phyloP scores from a whole-genome alignment of 1,140 invertebrate genomes.

The Cheumatopsyche charites region DNA sequence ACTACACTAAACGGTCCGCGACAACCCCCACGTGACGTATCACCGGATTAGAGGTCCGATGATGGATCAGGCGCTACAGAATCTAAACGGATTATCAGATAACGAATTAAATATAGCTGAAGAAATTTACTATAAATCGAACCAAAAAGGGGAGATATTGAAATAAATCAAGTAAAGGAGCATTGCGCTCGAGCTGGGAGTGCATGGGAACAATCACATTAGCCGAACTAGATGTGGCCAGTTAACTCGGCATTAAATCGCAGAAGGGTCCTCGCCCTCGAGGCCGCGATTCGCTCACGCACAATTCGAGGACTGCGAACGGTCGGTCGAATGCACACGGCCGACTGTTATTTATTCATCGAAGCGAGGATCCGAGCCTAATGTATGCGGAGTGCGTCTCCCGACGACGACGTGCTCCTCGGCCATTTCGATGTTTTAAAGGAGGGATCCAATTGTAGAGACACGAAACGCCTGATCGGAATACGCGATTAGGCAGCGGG shows the following conservation, averaged over 20 bases:
- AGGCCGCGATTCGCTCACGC: too few species aligned
- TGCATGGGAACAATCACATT: constrained; percentile 49
- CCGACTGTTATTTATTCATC: constrained; percentile 36
- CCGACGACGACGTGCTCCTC: background rate
- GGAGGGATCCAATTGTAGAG: constrained; percentile 36
- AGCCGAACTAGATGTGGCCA: constrained; percentile 44
- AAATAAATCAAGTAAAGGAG: constrained; percentile 41
- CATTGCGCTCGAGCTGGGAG: constrained; percentile 25
- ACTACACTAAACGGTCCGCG: constrained; percentile 1
- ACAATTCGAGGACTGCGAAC: background rate
- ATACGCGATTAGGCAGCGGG: constrained; percentile 26
- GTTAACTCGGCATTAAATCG: constrained; percentile 45
- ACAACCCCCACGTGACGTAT: background rate
- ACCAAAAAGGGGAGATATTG: constrained; percentile 12
- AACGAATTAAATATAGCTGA: background rate
- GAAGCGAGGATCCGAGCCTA: background rate
- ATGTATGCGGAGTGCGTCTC: constrained; percentile 32
- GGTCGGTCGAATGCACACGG: background rate
- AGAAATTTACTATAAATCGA: background rate
- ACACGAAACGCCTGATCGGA: constrained; percentile 38
- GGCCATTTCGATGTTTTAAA: constrained; percentile 26
- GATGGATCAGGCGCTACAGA: constrained; percentile 1
- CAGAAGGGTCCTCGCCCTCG: constrained; percentile 17
- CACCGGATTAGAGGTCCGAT: constrained; percentile 8
- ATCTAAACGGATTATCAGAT: constrained; percentile 15